These are phyloP conservation scores for Labia minor DNA, from an alignment of 2,888 invertebrate species.

Conservation along the genomic window DNA sequence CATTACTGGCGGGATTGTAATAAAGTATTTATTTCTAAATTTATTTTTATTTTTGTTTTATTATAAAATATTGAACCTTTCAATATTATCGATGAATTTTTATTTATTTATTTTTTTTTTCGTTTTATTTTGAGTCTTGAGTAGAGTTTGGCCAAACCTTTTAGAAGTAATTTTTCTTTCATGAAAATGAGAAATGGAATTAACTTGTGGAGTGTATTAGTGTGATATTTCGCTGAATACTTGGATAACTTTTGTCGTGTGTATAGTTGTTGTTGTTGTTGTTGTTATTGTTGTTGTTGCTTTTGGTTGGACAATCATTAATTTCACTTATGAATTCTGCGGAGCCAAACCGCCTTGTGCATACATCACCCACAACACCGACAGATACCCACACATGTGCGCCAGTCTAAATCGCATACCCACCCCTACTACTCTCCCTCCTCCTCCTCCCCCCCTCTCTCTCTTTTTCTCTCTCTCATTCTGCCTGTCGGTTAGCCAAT, in stretches of 20 bases:
- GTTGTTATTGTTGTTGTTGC: background rate
- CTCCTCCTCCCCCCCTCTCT: background rate
- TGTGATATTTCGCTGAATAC: background rate
- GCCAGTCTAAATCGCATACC: background rate
- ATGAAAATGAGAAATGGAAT: background rate
- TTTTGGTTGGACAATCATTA: background rate
- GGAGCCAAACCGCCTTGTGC: slow-evolving; percentile 5
- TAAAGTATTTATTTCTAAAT: no score
- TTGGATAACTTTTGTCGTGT: background rate
- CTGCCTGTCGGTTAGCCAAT: background rate
- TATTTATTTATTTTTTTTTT: no score
- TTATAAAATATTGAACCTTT: no score
- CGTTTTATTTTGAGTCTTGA: no score
- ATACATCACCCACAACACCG: background rate
- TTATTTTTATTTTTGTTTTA: no score
- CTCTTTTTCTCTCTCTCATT: background rate
- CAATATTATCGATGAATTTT: no score
- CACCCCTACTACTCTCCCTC: background rate
- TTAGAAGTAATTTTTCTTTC: slow-evolving; percentile 1
- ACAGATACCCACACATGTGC: background rate
- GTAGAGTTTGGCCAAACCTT: no score
- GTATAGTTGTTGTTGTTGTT: no score
- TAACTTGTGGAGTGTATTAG: background rate
- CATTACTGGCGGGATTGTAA: no score
- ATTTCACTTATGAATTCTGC: slow-evolving; percentile 8